These are phyloP conservation scores for Drosophila bunnanda DNA, from an alignment of 2,888 invertebrate genomes.

Conservation along the genomic window DNA sequence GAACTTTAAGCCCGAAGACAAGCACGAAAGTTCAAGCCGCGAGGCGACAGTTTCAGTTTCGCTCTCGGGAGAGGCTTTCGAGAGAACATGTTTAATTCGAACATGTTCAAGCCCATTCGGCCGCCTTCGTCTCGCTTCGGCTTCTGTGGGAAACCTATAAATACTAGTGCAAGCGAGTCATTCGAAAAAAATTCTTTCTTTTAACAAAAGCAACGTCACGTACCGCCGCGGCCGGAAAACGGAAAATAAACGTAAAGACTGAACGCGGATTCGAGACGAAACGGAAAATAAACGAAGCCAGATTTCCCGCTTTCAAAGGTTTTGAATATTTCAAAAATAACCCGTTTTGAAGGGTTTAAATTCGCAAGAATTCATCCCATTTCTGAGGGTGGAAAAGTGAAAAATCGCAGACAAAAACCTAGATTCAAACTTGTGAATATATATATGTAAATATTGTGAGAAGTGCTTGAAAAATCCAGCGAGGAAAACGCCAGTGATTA, in stretches of 20 bases:
- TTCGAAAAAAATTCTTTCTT: conserved; percentile 5
- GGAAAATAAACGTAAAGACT: conserved; percentile 5
- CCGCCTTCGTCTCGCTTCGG: neutral
- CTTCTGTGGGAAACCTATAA: neutral
- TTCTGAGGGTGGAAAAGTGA: conserved; percentile 36
- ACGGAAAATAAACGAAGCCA: neutral
- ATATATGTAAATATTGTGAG: conserved; percentile 2
- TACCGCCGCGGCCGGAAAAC: conserved; percentile 8
- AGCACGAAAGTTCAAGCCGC: conserved; percentile 17
- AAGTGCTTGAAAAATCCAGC: conserved; percentile 20
- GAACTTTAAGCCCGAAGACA: neutral
- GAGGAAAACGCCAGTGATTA: neutral
- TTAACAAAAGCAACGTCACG: conserved; percentile 1
- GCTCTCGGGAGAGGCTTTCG: conserved; percentile 74
- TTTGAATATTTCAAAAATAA: neutral
- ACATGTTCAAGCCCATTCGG: neutral
- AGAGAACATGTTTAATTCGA: neutral
- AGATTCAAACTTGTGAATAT: conserved; percentile 20
- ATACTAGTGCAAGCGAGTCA: conserved; percentile 2
- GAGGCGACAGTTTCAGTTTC: conserved; percentile 59
- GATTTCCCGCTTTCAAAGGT: neutral
- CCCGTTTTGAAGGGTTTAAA: neutral
- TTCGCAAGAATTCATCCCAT: neutral
- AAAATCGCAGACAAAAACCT: conserved; percentile 38
- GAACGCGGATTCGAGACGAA: neutral